Percentiles rank a stretch among this genome's conserved stretches.
Conservation (phyloP, 2,888 invertebrate genomes). For the Synanthedon tipuliformis region DNA sequence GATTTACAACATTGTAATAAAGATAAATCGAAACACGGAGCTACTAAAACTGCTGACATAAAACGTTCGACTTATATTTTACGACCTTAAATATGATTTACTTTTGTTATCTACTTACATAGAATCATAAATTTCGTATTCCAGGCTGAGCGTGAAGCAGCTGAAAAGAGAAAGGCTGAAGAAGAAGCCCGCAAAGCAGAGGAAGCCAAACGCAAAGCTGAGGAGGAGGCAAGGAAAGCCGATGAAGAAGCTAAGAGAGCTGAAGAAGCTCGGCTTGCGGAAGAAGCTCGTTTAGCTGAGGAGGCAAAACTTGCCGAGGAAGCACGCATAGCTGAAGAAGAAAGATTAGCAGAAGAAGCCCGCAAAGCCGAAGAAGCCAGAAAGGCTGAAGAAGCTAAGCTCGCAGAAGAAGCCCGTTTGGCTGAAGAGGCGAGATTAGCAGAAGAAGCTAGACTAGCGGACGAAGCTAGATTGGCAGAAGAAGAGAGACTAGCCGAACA, state of each 20-base stretch:
- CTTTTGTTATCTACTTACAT: too few relatives aligned
- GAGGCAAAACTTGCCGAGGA: constrained; percentile 65
- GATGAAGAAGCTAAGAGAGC: constrained; percentile 38
- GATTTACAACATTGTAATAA: background rate
- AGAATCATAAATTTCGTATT: background rate
- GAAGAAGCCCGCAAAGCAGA: constrained; percentile 67
- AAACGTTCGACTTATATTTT: too few relatives aligned
- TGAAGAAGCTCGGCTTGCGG: constrained; percentile 53
- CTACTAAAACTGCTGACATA: too few relatives aligned
- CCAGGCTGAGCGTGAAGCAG: constrained; percentile 51
- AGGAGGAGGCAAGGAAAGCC: constrained; percentile 48
- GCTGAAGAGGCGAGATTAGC: constrained; percentile 41
- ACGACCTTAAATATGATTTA: too few relatives aligned
- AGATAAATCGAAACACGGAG: too few relatives aligned
- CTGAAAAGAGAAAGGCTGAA: constrained; percentile 64
- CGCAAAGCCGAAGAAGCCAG: constrained; percentile 35
- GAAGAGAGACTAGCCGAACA: constrained; percentile 59
- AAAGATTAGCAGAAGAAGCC: constrained; percentile 36
- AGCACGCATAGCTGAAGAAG: constrained; percentile 54
- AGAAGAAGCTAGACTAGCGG: constrained; percentile 26
- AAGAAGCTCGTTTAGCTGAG: constrained; percentile 52
- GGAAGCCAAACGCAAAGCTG: constrained; percentile 61
- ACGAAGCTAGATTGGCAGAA: constrained; percentile 30
- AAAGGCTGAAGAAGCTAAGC: constrained; percentile 25
- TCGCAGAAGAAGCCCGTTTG: constrained; percentile 51